These are phyloP conservation scores for Saccostrea cuccullata DNA, from an alignment of 1,140 invertebrate genomes.

Conservation along the genomic window DNA sequence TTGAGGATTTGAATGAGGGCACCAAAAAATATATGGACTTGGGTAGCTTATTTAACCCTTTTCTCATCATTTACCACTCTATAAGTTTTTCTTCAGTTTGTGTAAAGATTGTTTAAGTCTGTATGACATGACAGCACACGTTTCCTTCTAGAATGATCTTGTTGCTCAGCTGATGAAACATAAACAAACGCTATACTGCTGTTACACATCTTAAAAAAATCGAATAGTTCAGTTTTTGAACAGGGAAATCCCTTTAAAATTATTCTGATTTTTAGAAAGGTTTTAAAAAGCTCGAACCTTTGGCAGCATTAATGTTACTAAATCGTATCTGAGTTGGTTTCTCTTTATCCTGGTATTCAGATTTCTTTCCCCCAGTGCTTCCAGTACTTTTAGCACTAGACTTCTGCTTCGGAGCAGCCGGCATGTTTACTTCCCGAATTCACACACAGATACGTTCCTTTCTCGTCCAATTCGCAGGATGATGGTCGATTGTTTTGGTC, in stretches of 20 bases:
- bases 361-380: constrained; percentile 57
- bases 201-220: neutral
- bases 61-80: no score
- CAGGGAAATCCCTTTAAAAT: neutral
- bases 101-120: neutral
- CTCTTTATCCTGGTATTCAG: constrained; percentile 85
- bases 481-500: constrained; percentile 23
- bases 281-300: constrained; percentile 84
- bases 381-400: neutral
- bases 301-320: constrained; percentile 98
- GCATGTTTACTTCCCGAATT: constrained; percentile 47
- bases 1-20: no score
- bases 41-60: no score
- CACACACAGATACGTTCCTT: neutral
- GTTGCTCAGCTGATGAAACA: constrained; percentile 17
- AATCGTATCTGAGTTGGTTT: constrained; percentile 95
- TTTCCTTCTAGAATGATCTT: neutral
- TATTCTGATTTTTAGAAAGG: no score
- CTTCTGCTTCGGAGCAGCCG: constrained; percentile 21
- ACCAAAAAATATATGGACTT: no score
- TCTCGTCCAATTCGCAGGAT: neutral
- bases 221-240: neutral
- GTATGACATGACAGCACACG: constrained; percentile 14
- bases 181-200: neutral
- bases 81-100: no score